Evolutionary conservation across 2,888 invertebrate species (phyloP), one percentile per base, ranked within the genome.

Genomic region (Panopea generosa): DNA sequence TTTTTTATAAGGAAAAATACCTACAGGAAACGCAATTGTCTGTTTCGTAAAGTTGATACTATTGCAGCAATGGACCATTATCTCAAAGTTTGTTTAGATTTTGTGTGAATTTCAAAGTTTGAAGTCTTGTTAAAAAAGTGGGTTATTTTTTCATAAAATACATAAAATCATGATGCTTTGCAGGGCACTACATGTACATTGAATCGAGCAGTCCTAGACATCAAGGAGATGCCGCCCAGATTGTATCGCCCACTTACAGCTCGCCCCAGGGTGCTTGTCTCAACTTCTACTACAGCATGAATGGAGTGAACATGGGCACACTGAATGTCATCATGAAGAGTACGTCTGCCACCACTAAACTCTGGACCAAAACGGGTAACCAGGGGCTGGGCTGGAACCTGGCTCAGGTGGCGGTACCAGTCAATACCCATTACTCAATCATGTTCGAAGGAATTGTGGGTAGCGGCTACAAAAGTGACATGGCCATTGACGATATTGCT

Each of bases 181-280:
- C 68, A 90, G 90, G 90, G 11, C 87, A 88, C 56, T 90, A 89
- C 74, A 84, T 89, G 84, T 87, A 86, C 75, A 88, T 86, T 18
- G 89, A 90, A 63, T 84, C 95, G 0, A 92, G 94, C 24, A 94
- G 93, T 78, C 94, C 94, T 0, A 89, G 94, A 62, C 85, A 93
- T 74, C 93, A 94, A 2, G 94, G 94, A 0, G 94, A 95, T 85
- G 91, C 92, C 52, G 95, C 95, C 45, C 77, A 83, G 16, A 66
- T 89, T 33, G 26, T 78, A 26, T 84, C 85, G 52, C 84, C 84
- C 14, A 57, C 69, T 20, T 83, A 73, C 72, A 71, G 83, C 18
- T 59, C 76, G 9, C 84, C 85, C 2, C 22, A 47, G 14, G 78
- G 85, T 6, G 80, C 77, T 43, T 92, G 91, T 82, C 81, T 91